These are phyloP conservation scores for Neopipo cinnamomea DNA, from an alignment of 2,113 vertebrate genomes.

Conservation along the genomic window DNA sequence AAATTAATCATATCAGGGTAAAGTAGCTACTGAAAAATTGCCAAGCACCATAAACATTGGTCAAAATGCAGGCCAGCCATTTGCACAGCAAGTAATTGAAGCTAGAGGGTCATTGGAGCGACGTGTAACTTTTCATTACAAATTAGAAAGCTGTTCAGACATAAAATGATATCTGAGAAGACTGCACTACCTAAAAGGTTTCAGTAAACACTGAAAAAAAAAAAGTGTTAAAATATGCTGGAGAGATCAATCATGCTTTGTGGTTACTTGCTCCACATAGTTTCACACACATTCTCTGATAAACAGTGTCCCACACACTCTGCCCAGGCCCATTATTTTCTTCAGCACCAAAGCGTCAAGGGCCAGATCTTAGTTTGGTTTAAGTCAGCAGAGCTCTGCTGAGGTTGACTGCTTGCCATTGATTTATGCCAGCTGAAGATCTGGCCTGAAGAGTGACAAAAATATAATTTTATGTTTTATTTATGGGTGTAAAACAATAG, in stretches of 20 bases:
- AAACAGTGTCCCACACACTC: slow-evolving; percentile 73
- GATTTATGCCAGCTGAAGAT: slow-evolving; percentile 64
- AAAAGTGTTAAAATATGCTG: slow-evolving; percentile 72
- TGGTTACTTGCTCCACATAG: slow-evolving; percentile 61
- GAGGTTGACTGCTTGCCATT: slow-evolving; percentile 55
- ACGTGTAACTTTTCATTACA: slow-evolving; percentile 75
- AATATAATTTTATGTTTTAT: slow-evolving; percentile 79
- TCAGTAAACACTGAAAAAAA: slow-evolving; percentile 61
- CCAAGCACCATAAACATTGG: slow-evolving; percentile 81
- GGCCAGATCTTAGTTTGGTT: slow-evolving; percentile 58
- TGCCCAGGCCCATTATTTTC: slow-evolving; percentile 74
- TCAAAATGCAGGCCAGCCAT: slow-evolving; percentile 74
- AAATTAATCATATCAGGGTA: slow-evolving; percentile 81
- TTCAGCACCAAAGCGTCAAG: slow-evolving; percentile 59
- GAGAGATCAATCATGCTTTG: slow-evolving; percentile 70
- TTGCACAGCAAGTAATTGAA: slow-evolving; percentile 75
- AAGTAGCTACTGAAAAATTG: slow-evolving; percentile 81
- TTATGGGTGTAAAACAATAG: slow-evolving; percentile 76
- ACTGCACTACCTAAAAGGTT: slow-evolving; percentile 76
- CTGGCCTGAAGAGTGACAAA: slow-evolving; percentile 74
- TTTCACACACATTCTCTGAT: slow-evolving; percentile 67
- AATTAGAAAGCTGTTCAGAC: slow-evolving; percentile 79
- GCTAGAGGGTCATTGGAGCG: slow-evolving; percentile 68
- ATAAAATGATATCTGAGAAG: slow-evolving; percentile 73
- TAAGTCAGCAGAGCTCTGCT: slow-evolving; percentile 48